A percentile compares a stretch with the other conserved stretches of the same genome.
Conservation (phyloP, 2,888 invertebrate genomes). For the Yponomeuta sedellus region DNA sequence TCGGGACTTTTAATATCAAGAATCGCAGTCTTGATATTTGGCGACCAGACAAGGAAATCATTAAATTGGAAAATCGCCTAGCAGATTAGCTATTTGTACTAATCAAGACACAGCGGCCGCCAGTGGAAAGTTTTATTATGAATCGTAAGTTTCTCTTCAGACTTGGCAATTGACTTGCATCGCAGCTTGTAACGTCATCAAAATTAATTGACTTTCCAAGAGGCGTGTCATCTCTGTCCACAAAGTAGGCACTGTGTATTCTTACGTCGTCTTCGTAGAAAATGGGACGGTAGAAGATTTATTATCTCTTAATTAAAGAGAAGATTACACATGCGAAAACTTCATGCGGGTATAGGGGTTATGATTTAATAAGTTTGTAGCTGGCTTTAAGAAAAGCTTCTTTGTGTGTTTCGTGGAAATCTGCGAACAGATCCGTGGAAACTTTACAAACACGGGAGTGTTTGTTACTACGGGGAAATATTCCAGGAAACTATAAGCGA, state of each 20-base stretch:
- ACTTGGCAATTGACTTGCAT: neutral
- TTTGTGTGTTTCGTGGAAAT: neutral
- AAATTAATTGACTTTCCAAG: neutral
- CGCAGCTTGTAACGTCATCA: neutral
- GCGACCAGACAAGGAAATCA: too few species aligned
- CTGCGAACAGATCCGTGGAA: neutral
- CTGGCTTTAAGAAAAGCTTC: neutral
- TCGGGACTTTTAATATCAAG: too few species aligned
- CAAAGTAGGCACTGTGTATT: neutral
- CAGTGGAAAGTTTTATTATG: too few species aligned
- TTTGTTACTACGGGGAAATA: neutral
- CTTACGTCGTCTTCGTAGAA: neutral
- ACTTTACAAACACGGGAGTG: neutral
- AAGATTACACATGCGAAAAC: conserved; percentile 3
- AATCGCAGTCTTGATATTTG: too few species aligned
- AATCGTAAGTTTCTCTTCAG: neutral
- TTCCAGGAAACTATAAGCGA: neutral
- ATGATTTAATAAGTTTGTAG: conserved; percentile 7
- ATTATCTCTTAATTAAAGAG: conserved; percentile 10
- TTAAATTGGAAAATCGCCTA: too few species aligned
- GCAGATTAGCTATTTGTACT: too few species aligned
- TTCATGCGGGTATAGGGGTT: conserved; percentile 10
- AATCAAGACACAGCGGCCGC: too few species aligned
- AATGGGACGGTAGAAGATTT: neutral
- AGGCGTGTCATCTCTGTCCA: neutral